A percentile compares a stretch with the other conserved stretches of the same genome.
Evolutionary conservation across 2,113 vertebrate genomes (phyloP).

Genomic region (Urocitellus parryii): DNA sequence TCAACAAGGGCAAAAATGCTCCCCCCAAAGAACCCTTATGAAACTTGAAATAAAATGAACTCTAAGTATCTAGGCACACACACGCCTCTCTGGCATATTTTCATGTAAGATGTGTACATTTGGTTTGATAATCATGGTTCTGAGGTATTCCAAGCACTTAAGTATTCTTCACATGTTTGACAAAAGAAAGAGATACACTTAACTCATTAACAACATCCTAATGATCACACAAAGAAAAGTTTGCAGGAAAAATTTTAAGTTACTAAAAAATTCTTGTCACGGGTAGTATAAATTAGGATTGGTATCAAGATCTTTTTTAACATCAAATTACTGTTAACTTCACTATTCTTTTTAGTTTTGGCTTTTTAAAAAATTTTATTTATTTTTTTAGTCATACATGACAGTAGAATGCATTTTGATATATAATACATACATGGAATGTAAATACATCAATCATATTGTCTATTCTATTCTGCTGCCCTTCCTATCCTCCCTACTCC

Average conservation of each 20-base stretch:
- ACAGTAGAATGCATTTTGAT: no score
- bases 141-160: conserved; percentile 42
- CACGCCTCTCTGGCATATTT: neutral
- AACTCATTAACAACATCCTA: conserved; percentile 42
- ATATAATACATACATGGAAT: no score
- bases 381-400: no score
- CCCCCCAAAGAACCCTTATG: neutral
- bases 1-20: neutral
- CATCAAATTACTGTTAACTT: conserved; percentile 36
- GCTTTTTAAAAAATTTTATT: no score
- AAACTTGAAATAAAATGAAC: conserved; percentile 35
- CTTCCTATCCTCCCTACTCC: no score
- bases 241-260: conserved; percentile 28
- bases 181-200: conserved; percentile 47
- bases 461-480: no score
- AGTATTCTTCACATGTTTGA: conserved; percentile 42
- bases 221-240: conserved; percentile 55
- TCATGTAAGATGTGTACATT: neutral
- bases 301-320: conserved; percentile 41
- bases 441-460: no score
- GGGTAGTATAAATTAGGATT: neutral
- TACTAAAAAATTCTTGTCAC: conserved; percentile 22
- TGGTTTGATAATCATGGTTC: conserved; percentile 49
- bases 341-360: conserved; percentile 15
- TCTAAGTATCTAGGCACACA: conserved; percentile 23